phyloP scores from a whole-genome alignment of 1,140 invertebrate species.

The Argopecten irradians region DNA sequence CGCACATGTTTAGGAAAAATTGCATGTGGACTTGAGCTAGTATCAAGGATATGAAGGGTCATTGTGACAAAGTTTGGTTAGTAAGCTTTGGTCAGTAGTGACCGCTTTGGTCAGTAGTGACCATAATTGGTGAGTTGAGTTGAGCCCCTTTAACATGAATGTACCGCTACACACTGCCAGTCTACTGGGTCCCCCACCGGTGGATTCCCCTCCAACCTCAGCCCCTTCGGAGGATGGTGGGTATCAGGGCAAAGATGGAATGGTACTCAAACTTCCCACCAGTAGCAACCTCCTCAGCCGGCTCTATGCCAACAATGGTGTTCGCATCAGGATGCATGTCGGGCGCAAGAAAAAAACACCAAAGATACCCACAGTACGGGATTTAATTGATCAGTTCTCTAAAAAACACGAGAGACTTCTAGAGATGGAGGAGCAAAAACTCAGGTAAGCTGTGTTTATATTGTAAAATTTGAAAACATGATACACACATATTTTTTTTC shows the following conservation, averaged over 20 bases:
- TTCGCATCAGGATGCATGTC: conserved; percentile 54
- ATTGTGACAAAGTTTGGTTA: not conserved
- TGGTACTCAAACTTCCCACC: conserved; percentile 45
- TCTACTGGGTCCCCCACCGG: not conserved
- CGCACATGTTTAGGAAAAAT: not conserved
- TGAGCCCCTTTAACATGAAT: not conserved
- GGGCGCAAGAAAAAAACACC: conserved; percentile 27
- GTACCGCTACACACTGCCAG: not conserved
- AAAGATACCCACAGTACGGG: conserved; percentile 57
- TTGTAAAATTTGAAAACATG: not conserved
- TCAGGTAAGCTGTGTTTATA: not conserved
- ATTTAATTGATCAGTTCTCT: conserved; percentile 54
- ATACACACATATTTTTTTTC: too few species aligned
- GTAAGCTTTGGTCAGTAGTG: not conserved
- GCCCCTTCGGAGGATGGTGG: not conserved
- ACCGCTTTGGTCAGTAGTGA: not conserved
- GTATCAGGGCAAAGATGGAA: conserved; percentile 25
- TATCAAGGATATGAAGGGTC: not conserved
- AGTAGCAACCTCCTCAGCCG: conserved; percentile 49
- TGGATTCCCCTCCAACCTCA: not conserved
- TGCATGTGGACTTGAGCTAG: not conserved
- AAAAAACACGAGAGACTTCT: conserved; percentile 53
- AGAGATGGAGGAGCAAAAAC: conserved; percentile 37
- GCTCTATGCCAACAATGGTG: conserved; percentile 57
- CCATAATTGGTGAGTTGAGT: not conserved